Evolutionary conservation across 2,113 vertebrate genomes (phyloP), one percentile per base, ranked within the genome.

Genomic region (Oryzias curvinotus): DNA sequence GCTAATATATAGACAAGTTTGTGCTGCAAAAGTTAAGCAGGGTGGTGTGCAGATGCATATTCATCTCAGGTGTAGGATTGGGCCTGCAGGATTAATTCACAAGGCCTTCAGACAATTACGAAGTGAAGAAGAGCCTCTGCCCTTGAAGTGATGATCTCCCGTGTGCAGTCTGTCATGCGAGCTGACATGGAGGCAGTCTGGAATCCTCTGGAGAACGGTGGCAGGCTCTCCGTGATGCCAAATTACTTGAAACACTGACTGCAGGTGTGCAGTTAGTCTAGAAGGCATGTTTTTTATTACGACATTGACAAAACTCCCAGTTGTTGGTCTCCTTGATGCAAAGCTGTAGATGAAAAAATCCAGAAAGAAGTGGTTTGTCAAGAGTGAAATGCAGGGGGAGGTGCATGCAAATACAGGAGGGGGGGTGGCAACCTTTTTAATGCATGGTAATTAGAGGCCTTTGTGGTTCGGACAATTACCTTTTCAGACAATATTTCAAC

Each of bases 321-420:
- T 36, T 36, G 36, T 36, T 36, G 36, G 8, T 36, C 8, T 36
- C 36, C 36, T 36, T 2, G 2, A 3, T 36, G 36, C 7, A 30
- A 36, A 36, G 36, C 26, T 28, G 26, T 28, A 28, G 7, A 36
- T 36, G 36, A 36, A 36, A 36, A 36, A 36, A 10, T 36, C 36
- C 1, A 12, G 12, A 36, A 36, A 10, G 36, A 68, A 52, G 44
- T 15, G 14, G 30, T 18, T 21, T 21, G 18, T 56, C 13, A 21
- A 74, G 26, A 65, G 44, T 73, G 62, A 75, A 77, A 51, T 71
- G 46, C 73, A 52, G 25, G 55, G 49, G 43, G 49, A 26, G 81
- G 67, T 74, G 64, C 67, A 85, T 86, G 81, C 81, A 84, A 85
- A 88, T 87, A 70, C 77, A 59, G 52, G 46, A 30, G 14, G 71